Percentiles rank a stretch among this genome's conserved stretches.
Conservation (phyloP, 2,113 vertebrate species). For the Hoplias malabaricus region DNA sequence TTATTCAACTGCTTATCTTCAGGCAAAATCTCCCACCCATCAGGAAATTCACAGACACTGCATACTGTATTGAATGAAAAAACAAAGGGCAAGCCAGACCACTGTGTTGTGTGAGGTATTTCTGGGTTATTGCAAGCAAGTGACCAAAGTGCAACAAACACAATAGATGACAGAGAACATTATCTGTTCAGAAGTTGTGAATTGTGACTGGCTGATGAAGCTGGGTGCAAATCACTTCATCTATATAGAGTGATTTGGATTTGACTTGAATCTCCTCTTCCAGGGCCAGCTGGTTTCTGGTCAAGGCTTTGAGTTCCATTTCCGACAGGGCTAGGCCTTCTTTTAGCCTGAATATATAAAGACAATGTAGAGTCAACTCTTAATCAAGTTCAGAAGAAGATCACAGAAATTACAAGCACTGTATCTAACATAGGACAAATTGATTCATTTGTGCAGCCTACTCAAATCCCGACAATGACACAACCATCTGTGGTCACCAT, state of each 20-base stretch:
- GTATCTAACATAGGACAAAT: too few relatives aligned
- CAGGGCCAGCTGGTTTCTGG: conserved; percentile 76
- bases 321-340: conserved; percentile 72
- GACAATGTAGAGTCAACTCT: background rate
- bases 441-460: too few relatives aligned
- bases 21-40: background rate
- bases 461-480: too few relatives aligned
- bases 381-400: background rate
- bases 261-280: conserved; percentile 85
- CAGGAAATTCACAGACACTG: background rate
- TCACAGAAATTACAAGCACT: background rate
- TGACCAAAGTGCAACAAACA: background rate
- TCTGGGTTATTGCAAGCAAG: background rate
- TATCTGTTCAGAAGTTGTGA: conserved; percentile 67
- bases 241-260: conserved; percentile 83
- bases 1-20: background rate
- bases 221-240: conserved; percentile 84
- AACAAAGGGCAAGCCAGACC: background rate
- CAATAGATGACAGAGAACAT: background rate
- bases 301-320: conserved; percentile 73
- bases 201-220: conserved; percentile 76
- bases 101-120: background rate
- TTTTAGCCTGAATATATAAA: conserved; percentile 71
- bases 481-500: too few relatives aligned
- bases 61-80: background rate